Conservation (phyloP, 2,797 vertebrate genomes). For the Gambelia wislizenii region DNA sequence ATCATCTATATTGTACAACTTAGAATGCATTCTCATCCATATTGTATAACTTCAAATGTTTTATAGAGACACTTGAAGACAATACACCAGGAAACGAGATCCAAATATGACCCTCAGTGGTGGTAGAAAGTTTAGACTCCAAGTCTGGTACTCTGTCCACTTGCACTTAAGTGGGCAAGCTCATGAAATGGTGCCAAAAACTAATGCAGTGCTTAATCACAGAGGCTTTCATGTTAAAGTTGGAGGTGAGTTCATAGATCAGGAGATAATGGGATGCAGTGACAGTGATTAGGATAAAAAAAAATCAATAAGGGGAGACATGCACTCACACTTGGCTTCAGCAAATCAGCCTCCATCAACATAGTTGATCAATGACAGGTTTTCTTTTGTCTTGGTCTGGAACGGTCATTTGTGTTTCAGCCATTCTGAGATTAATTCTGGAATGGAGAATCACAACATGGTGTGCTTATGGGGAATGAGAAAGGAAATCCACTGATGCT, state of each 20-base stretch:
- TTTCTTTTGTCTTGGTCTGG: slow-evolving; percentile 26
- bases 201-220: slow-evolving; percentile 27
- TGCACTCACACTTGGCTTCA: slow-evolving; percentile 33
- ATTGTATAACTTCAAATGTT: slow-evolving; percentile 5
- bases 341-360: slow-evolving; percentile 22
- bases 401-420: not conserved
- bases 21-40: slow-evolving; percentile 3
- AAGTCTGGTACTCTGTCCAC: not conserved
- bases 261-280: slow-evolving; percentile 31
- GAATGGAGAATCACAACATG: not conserved
- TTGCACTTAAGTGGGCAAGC: slow-evolving; percentile 5
- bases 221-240: slow-evolving; percentile 24
- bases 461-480: not conserved
- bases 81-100: not conserved
- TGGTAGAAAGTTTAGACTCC: slow-evolving; percentile 1
- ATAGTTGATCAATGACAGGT: slow-evolving; percentile 19
- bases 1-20: slow-evolving; percentile 19
- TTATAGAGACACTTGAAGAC: not conserved
- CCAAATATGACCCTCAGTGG: not conserved
- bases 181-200: slow-evolving; percentile 38
- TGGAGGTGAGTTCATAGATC: slow-evolving; percentile 49
- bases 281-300: slow-evolving; percentile 17
- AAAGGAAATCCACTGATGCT: not conserved
- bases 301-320: slow-evolving; percentile 52
- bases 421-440: not conserved